phyloP scores from a whole-genome alignment of 2,113 vertebrate species.

The Calcarius ornatus region DNA sequence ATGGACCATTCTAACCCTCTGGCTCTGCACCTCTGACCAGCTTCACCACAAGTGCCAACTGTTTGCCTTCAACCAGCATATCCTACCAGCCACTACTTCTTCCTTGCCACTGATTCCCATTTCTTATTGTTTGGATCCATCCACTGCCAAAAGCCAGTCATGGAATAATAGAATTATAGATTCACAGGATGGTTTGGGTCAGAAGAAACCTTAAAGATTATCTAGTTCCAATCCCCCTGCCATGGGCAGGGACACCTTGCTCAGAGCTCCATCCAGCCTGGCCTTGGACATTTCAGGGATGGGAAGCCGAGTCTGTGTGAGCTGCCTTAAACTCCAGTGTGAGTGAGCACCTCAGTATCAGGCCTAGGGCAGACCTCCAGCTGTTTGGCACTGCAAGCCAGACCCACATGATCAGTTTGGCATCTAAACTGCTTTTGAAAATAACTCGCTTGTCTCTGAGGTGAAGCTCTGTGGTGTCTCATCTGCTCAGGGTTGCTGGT shows the following conservation, averaged over 20 bases:
- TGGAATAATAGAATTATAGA: background rate
- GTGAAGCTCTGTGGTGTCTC: background rate
- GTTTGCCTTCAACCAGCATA: background rate
- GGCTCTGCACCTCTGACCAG: background rate
- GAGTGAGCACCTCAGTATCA: background rate
- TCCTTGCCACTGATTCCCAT: background rate
- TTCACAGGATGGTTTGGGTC: rapidly evolving
- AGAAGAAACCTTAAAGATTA: background rate
- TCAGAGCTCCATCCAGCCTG: background rate
- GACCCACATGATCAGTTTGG: background rate
- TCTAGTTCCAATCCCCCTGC: background rate
- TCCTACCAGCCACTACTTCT: background rate
- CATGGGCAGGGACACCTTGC: background rate
- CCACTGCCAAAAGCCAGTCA: background rate
- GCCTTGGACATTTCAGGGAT: background rate
- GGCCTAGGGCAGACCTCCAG: background rate
- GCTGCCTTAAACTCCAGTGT: background rate
- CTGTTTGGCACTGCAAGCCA: background rate
- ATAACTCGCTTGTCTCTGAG: background rate
- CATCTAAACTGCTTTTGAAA: background rate
- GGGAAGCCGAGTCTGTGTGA: background rate
- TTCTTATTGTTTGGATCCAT: background rate
- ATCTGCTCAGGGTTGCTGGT: background rate
- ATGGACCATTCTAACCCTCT: background rate
- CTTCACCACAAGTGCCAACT: background rate